Conservation (phyloP, 2,113 vertebrate species). For the Nycticebus coucang region DNA sequence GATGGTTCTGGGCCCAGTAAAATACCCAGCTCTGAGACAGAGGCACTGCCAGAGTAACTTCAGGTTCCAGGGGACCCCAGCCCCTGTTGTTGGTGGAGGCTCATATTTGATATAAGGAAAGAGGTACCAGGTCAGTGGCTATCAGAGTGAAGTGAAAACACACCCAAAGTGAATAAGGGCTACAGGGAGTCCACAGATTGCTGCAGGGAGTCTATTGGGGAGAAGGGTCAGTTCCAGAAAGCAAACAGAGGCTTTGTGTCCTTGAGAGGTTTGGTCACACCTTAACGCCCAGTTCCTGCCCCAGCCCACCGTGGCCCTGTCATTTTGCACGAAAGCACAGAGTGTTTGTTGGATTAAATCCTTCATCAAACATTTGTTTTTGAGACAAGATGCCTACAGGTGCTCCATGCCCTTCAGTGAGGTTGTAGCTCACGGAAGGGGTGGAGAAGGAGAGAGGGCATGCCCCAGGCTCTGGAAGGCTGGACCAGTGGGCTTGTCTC, state of each 20-base stretch:
- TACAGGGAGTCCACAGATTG: background rate
- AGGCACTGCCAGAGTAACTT: too few species aligned
- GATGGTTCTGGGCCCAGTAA: background rate
- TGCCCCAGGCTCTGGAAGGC: background rate
- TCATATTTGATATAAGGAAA: background rate
- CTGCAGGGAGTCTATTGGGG: background rate
- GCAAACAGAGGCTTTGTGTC: constrained; percentile 25
- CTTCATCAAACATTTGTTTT: constrained; percentile 72
- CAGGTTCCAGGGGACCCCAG: background rate
- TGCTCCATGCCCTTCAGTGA: background rate
- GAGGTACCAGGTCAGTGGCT: background rate
- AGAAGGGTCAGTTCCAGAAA: constrained; percentile 14
- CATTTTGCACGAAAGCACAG: background rate
- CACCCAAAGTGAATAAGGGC: background rate
- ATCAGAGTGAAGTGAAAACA: background rate
- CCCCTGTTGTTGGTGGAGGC: background rate
- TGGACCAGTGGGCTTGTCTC: background rate
- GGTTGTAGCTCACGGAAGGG: background rate
- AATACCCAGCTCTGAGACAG: background rate
- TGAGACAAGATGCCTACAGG: background rate
- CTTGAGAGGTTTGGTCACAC: background rate
- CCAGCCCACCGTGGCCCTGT: background rate
- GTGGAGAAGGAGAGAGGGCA: background rate
- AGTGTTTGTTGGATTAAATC: background rate
- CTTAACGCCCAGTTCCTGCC: background rate